Conservation (phyloP, 1,140 invertebrate genomes). For the Lepidotrigona ventralis region DNA sequence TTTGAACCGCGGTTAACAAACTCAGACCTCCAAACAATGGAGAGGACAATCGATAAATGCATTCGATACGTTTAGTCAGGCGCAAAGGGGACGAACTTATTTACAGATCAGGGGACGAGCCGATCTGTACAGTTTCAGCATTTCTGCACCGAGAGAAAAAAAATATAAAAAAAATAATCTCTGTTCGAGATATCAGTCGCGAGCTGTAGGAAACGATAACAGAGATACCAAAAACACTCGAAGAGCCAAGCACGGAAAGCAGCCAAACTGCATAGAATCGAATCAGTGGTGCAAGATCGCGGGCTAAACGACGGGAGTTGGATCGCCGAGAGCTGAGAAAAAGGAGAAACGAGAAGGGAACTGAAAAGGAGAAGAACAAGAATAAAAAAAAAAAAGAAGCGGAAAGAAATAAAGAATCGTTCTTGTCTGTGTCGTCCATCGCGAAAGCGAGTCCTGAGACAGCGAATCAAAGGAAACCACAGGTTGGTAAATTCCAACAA, state of each 20-base stretch:
- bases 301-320: not conserved
- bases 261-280: not conserved
- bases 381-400: not conserved
- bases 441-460: not conserved
- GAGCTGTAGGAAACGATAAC: too few species aligned
- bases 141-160: not conserved
- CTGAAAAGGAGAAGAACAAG: not conserved
- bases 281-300: not conserved
- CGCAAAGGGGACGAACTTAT: not conserved
- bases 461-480: not conserved
- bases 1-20: not conserved
- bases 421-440: not conserved
- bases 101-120: not conserved
- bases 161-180: too few species aligned
- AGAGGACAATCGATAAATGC: not conserved
- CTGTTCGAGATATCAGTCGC: too few species aligned
- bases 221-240: not conserved
- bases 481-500: not conserved
- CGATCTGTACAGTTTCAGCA: not conserved
- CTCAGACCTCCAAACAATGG: too few species aligned
- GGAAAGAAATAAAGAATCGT: not conserved
- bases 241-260: too few species aligned
- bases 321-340: not conserved
- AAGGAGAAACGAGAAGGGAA: not conserved
- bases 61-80: not conserved